These are phyloP conservation scores for Hirtodrosophila duncani DNA, from an alignment of 2,888 invertebrate species.

Conservation along the genomic window DNA sequence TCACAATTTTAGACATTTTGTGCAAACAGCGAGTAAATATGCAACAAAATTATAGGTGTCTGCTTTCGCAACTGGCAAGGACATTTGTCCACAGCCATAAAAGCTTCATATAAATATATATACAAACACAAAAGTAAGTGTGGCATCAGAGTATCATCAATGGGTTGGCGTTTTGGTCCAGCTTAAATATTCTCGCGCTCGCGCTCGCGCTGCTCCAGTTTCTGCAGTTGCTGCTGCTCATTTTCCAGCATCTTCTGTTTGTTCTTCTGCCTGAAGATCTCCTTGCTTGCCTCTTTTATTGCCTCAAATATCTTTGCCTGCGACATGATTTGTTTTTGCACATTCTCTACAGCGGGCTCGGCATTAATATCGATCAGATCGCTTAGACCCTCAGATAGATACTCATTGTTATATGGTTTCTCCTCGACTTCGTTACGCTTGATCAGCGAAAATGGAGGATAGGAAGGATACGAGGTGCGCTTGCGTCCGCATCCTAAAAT, in stretches of 20 bases:
- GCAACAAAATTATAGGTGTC: too few relatives aligned
- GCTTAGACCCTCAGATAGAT: constrained; percentile 82
- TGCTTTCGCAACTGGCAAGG: too few relatives aligned
- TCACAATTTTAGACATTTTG: constrained; percentile 9
- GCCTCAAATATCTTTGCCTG: constrained; percentile 87
- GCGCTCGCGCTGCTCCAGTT: constrained; percentile 32
- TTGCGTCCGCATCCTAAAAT: constrained; percentile 87
- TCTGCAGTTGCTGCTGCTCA: constrained; percentile 41
- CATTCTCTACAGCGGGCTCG: constrained; percentile 85
- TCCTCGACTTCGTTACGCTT: constrained; percentile 78
- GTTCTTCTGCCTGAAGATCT: constrained; percentile 82
- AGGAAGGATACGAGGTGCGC: constrained; percentile 79
- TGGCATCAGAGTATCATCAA: constrained; percentile 9
- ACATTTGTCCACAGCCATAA: constrained; percentile 9
- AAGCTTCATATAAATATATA: constrained; percentile 12
- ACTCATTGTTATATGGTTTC: constrained; percentile 77
- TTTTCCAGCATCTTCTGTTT: constrained; percentile 63
- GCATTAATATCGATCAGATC: constrained; percentile 84
- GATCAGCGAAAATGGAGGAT: constrained; percentile 66
- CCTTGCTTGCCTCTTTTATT: constrained; percentile 87
- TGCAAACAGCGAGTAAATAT: constrained; percentile 3
- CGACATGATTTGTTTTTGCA: constrained; percentile 87
- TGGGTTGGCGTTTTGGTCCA: neutral
- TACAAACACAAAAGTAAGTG: constrained; percentile 33
- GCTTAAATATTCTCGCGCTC: constrained; percentile 51